Base-by-base conservation (phyloP, 2,888 invertebrate species). In the Hemaris fuciformis region DNA sequence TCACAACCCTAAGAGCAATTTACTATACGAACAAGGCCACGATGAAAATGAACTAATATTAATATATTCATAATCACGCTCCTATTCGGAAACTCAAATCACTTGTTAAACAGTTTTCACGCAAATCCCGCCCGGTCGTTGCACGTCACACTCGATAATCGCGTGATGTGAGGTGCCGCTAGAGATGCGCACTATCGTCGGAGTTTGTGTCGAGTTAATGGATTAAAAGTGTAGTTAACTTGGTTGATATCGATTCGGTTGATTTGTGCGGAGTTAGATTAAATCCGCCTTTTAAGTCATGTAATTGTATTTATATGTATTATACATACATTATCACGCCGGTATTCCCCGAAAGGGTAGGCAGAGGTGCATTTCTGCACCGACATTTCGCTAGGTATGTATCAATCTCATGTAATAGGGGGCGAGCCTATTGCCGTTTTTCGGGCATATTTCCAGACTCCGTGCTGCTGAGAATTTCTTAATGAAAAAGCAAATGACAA, bases 21-120 rank as follows among this genome's bases (percentile, higher is more conserved):
- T 0, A n/a, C 3, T 45, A 27, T 27, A 13, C 23, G 20, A 2
- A 38, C 38, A 57, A 31, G 48, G 63, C 60, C 63, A 57, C 38
- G 59, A 62, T 62, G 43, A 64, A 63, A 68, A 65, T 66, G 72
- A 70, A 70, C 53, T 31, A 31, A 53, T 53, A 53, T 31, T 53
- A 83, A 82, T 81, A 76, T 84, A 88, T 87, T 84, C 85, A 79
- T 77, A 80, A 86, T 83, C 85, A 87, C 84, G 84, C 68, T 70
- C 60, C 70, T 73, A 77, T 79, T 77, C 74, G 74, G 77, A 72
- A 79, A 77, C 80, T 79, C 75, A 70, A 77, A 77, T 73, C 53
- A 68, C 68, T 72, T 66, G 72, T 67, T 68, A 68, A 70, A 71
- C 67, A 62, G 62, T 63, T 53, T 62, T 41, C n/a, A 57, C 45